Evolutionary conservation across 2,888 invertebrate genomes (phyloP).

Genomic region (Mesopsocus fuscifrons): DNA sequence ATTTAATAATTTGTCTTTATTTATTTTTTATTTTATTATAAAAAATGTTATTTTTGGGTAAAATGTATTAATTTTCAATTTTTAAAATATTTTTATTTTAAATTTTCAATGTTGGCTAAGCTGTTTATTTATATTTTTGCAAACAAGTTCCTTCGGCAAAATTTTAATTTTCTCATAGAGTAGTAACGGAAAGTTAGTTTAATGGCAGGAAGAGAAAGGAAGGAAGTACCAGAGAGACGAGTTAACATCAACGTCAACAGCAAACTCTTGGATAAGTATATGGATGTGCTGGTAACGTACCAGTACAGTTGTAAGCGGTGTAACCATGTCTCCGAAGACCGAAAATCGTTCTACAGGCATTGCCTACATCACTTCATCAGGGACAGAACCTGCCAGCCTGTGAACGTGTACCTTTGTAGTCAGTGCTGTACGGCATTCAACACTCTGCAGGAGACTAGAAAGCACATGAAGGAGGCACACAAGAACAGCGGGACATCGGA

Average conservation of each 20-base stretch:
- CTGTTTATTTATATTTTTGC: no score
- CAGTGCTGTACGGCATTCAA: slow-evolving; percentile 2
- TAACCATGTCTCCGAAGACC: background rate
- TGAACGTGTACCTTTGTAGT: slow-evolving; percentile 2
- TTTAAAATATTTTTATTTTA: no score
- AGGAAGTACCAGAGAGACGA: background rate
- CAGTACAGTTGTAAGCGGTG: slow-evolving; percentile 2
- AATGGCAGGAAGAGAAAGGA: no score
- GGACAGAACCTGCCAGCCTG: background rate
- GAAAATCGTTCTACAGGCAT: background rate
- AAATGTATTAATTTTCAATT: no score
- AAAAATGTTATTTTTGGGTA: no score
- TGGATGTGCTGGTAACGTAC: slow-evolving; percentile 3
- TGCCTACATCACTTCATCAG: slow-evolving; percentile 4
- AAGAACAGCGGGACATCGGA: background rate
- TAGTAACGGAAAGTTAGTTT: no score
- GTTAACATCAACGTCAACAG: slow-evolving; percentile 1
- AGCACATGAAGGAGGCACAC: slow-evolving; percentile 5
- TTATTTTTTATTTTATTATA: no score
- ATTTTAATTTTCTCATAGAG: no score
- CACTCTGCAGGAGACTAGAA: slow-evolving; percentile 1
- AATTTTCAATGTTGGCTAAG: no score
- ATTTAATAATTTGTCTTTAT: no score
- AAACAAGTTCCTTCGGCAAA: no score
- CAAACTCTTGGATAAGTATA: background rate